phyloP scores from a whole-genome alignment of 2,888 invertebrate species.

The Laothoe populi region DNA sequence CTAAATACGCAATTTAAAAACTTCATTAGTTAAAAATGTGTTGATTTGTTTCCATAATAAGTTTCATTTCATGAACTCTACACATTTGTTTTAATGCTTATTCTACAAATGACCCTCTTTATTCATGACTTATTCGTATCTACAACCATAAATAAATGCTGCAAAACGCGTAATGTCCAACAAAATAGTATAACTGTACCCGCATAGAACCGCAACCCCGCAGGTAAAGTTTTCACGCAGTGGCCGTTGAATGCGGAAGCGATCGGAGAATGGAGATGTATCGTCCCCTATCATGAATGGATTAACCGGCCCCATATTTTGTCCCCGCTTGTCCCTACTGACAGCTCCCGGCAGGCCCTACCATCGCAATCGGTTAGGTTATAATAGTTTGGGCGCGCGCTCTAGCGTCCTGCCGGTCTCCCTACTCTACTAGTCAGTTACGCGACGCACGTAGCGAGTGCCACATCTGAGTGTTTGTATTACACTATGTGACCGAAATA shows the following conservation, averaged over 20 bases:
- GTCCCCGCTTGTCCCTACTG: constrained; percentile 33
- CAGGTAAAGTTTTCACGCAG: constrained; percentile 24
- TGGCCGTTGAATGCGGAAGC: constrained; percentile 68
- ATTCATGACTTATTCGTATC: neutral
- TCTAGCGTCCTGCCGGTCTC: constrained; percentile 64
- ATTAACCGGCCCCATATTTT: constrained; percentile 60
- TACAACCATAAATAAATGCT: neutral
- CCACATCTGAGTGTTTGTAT: constrained; percentile 56
- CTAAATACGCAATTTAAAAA: too few species aligned
- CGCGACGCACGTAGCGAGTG: constrained; percentile 70
- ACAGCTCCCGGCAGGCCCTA: constrained; percentile 48
- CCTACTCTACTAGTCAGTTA: constrained; percentile 58
- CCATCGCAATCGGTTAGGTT: constrained; percentile 75
- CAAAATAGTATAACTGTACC: constrained; percentile 24
- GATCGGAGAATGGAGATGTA: constrained; percentile 52
- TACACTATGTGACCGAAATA: constrained; percentile 38
- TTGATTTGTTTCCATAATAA: too few species aligned
- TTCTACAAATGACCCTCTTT: neutral
- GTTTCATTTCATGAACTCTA: too few species aligned
- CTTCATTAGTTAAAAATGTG: too few species aligned
- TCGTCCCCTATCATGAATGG: constrained; percentile 73
- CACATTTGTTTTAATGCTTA: too few species aligned
- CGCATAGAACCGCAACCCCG: constrained; percentile 26
- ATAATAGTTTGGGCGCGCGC: constrained; percentile 77
- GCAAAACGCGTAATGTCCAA: constrained; percentile 16